Base-by-base conservation (phyloP, 2,888 invertebrate genomes). In the Choreutis nemorana region DNA sequence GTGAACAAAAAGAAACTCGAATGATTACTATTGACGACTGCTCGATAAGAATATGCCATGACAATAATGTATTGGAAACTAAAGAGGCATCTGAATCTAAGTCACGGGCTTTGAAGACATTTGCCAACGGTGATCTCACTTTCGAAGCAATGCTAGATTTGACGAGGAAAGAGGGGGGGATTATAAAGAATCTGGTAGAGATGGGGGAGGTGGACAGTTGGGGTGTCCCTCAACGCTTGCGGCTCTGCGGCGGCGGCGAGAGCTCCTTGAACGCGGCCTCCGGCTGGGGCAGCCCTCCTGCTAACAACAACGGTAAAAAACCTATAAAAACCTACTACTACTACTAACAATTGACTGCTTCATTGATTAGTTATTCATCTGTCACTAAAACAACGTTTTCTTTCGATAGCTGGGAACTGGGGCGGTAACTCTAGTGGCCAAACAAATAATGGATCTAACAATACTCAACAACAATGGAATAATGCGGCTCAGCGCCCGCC, bases 171-270 rank as follows among this genome's bases (percentile, higher is more conserved):
- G 68, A 72, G 46, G 56, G 52, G 41, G 48, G 51, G 37, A 50
- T 63, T 36, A 46, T 63, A 37, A 58, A 54, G 45, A 50, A 50
- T 30, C 44, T 70, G 56, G 43, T 40, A 30, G 50, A 49, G 38
- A 37, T 35, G 30, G 45, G 55, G 36, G 44, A 47, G 33, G 26
- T 51, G 30, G 65, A 73, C 50, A 63, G 64, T 40, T 87, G 86
- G 86, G 85, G 86, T 25, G 81, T 83, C 31, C 82, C 85, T 34
- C 73, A 72, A 24, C 78, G 82, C 29, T 66, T 89, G 48, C 82
- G 87, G 40, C 81, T 91, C 36, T 78, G 84, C 37, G 91, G 91
- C 31, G 91, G 91, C 28, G 91, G 90, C 33, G 91, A 91, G 66
- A 90, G 87, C 68, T 89, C 90, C 24, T 82, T 91, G 50, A 90